Evolutionary conservation across 2,797 vertebrate species (phyloP), one percentile per base, ranked within the genome.

Genomic region (Sebastes minor): DNA sequence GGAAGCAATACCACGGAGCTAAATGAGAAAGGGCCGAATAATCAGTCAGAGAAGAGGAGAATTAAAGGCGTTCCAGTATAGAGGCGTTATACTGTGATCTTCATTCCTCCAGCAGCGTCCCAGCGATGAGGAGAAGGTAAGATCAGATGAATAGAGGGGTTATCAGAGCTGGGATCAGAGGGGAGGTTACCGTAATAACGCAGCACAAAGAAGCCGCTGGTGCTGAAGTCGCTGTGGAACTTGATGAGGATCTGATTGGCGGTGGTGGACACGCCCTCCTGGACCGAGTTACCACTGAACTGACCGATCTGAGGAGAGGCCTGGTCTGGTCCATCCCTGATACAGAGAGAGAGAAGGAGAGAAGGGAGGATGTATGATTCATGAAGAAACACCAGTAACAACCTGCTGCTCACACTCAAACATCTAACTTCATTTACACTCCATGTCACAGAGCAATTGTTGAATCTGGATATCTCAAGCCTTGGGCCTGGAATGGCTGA

Each of bases 151-250:
- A 60, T 46, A 33, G 32, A 68, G 59, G 14, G 60, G 66, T 69
- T 67, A 85, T 83, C 71, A 71, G 13, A 69, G 68, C 60, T 59
- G 55, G 20, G 42, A 83, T 68, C 61, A 85, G 78, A 82, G 66
- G 55, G 62, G 74, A 63, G 22, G 23, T 91, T 95, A 99, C 98
- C 98, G 1, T 98, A 96, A 91, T 99, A 99, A 93, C 96, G 96
- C 59, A 99, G 97, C 65, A 97, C 96, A 90, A 99, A 99, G 95
- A 99, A 99, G 57, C 98, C 98, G 66, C 98, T 99, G 82, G 97
- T 99, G 92, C 98, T 99, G 95, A 99, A 99, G 92, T 99, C 98
- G 61, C 98, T 99, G 95, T 99, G 98, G 92, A 99, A 99, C 92
- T 99, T 99, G 86, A 99, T 97, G 72, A 99, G 95, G 92, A 99